Evolutionary conservation across 2,888 invertebrate genomes (phyloP), one percentile per base, ranked within the genome.

Genomic region (Willowsia nigromaculata): DNA sequence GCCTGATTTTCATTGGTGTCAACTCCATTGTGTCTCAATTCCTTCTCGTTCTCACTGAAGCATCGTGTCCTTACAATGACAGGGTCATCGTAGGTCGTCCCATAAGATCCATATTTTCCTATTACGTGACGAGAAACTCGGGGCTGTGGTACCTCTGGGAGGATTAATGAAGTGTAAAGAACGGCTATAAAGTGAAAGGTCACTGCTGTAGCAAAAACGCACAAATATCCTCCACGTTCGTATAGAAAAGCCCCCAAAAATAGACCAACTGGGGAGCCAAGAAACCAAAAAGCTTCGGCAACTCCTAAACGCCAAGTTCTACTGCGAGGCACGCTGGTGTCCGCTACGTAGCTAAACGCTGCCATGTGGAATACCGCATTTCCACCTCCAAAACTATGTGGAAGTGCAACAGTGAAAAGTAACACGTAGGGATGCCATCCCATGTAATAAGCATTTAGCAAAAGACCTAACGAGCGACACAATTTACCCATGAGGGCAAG

Each of bases 341-440:
- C 93, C 0, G 93, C 92, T 18, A 93, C 87, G 81, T 93, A 93
- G 40, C 93, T 93, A 80, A 92, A 92, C 0, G 92, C 92, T 18
- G 92, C 91, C 92, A 92, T 92, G 40, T 92, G 91, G 88, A 92
- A 93, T 0, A 92, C 93, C 15, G 92, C 92, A 83, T 91, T 92
- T 1, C 88, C 89, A 7, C 93, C 93, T 25, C 93, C 93, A 47
- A 92, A 81, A 85, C 91, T 91, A 76, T 93, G 92, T 0, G 92
- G 92, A 6, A 93, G 87, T 4, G 93, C 81, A 1, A 91, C 91
- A 18, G 91, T 92, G 65, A 93, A 90, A 0, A 93, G 88, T 3
- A 93, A 85, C 1, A 91, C 43, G 68, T 89, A 83, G 0, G 93
- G 90, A 30, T 92, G 90, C 92, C 93, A 93, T 6, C 43, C 30